phyloP scores from a whole-genome alignment of 2,113 vertebrate species.

The Periophthalmus modestus region DNA sequence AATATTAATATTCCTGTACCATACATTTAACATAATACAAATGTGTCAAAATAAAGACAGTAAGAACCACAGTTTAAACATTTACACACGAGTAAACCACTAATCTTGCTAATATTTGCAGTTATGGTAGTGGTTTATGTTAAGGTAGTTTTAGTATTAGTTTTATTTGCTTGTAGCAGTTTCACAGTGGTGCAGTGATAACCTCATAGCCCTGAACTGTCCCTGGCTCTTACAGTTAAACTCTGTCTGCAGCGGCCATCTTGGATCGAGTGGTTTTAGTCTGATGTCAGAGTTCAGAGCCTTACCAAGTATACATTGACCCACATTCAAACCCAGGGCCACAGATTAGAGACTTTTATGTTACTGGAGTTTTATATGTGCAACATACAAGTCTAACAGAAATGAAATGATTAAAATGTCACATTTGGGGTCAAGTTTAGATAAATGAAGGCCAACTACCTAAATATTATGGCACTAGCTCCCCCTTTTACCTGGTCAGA shows the following conservation, averaged over 20 bases:
- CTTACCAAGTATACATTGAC: constrained; percentile 26
- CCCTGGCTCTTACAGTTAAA: neutral
- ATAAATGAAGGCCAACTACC: neutral
- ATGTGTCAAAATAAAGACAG: neutral
- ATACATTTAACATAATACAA: no score
- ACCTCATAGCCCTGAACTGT: neutral
- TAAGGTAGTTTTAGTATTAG: neutral
- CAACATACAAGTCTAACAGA: no score
- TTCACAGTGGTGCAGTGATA: neutral
- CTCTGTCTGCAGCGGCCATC: constrained; percentile 13
- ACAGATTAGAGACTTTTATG: neutral
- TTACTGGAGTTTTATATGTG: no score
- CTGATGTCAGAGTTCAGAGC: constrained; percentile 10
- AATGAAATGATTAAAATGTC: neutral
- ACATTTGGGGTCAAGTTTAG: neutral
- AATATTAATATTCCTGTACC: no score
- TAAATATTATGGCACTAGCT: no score
- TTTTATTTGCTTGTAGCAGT: neutral
- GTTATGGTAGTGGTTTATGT: neutral
- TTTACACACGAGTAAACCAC: neutral
- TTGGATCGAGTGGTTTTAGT: constrained; percentile 14
- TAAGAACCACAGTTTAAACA: neutral
- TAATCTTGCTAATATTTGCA: neutral
- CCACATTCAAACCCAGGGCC: constrained; percentile 21
- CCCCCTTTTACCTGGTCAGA: no score